phyloP scores from a whole-genome alignment of 2,113 vertebrate species.

The Archocentrus centrarchus region DNA sequence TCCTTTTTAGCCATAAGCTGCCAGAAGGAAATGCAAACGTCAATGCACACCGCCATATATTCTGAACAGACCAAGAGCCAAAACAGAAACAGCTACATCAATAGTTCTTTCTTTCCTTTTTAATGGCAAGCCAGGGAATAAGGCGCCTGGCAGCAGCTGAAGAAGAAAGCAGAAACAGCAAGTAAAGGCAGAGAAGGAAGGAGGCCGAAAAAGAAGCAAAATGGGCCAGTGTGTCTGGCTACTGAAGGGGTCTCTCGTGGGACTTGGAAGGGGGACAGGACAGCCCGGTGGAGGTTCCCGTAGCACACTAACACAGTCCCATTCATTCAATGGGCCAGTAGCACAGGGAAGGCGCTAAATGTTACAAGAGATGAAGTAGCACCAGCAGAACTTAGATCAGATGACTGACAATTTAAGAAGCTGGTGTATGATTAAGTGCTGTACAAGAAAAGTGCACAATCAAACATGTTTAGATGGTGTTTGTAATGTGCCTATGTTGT shows the following conservation, averaged over 20 bases:
- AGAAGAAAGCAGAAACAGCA: slow-evolving; percentile 15
- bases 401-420: neutral
- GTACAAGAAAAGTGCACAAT: neutral
- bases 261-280: slow-evolving; percentile 61
- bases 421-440: neutral
- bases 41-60: slow-evolving; percentile 8
- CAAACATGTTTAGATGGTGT: neutral
- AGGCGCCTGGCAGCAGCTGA: slow-evolving; percentile 59
- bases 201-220: slow-evolving; percentile 46
- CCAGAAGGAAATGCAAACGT: slow-evolving; percentile 3
- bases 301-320: slow-evolving; percentile 62
- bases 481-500: too few relatives aligned
- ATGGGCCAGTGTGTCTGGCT: slow-evolving; percentile 77
- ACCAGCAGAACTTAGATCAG: neutral
- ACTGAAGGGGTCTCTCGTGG: slow-evolving; percentile 67
- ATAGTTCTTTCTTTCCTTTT: slow-evolving; percentile 18
- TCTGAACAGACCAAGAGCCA: slow-evolving; percentile 25
- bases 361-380: neutral
- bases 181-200: slow-evolving; percentile 28
- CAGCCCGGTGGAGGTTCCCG: slow-evolving; percentile 51
- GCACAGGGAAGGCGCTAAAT: slow-evolving; percentile 39
- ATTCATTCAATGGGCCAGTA: slow-evolving; percentile 62
- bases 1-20: slow-evolving; percentile 17
- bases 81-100: slow-evolving; percentile 29
- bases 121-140: slow-evolving; percentile 28